Percentiles rank a stretch among this genome's conserved stretches.
These are phyloP conservation scores for Tenualosa thibaudeaui DNA, from an alignment of 2,797 vertebrate species.

Conservation along the genomic window DNA sequence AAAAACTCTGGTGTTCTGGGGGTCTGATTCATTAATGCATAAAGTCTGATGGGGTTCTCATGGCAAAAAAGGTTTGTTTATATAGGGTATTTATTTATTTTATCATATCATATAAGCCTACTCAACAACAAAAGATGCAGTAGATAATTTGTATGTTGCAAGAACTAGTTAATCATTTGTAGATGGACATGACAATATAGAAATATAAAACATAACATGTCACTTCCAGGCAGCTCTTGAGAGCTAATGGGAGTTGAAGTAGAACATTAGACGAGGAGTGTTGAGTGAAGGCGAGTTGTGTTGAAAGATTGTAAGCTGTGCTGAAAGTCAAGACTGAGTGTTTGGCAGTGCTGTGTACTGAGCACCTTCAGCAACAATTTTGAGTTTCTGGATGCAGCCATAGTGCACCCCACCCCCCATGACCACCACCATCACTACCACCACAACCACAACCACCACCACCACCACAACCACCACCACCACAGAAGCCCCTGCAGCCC, in stretches of 20 bases:
- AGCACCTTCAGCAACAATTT: not conserved
- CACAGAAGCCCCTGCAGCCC: not conserved
- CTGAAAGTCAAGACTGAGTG: not conserved
- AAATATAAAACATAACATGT: constrained; percentile 1
- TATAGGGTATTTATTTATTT: too few relatives aligned
- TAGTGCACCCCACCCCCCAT: not conserved
- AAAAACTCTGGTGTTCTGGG: too few relatives aligned
- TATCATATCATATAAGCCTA: too few relatives aligned
- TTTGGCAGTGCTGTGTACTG: not conserved
- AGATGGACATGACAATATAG: too few relatives aligned
- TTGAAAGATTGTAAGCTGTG: not conserved
- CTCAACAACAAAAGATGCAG: not conserved
- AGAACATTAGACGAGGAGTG: not conserved
- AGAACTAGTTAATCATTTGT: not conserved
- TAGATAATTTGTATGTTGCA: not conserved
- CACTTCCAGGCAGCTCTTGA: not conserved
- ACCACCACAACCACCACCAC: too few relatives aligned
- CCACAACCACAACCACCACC: not conserved
- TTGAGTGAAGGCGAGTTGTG: not conserved
- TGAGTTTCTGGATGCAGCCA: constrained; percentile 1
- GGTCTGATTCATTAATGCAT: not conserved
- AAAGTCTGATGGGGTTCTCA: not conserved
- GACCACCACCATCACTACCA: too few relatives aligned
- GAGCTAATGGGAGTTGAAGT: not conserved
- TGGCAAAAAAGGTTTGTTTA: not conserved